Base-by-base conservation (phyloP, 2,888 invertebrate species). In the Xestobium rufovillosum region DNA sequence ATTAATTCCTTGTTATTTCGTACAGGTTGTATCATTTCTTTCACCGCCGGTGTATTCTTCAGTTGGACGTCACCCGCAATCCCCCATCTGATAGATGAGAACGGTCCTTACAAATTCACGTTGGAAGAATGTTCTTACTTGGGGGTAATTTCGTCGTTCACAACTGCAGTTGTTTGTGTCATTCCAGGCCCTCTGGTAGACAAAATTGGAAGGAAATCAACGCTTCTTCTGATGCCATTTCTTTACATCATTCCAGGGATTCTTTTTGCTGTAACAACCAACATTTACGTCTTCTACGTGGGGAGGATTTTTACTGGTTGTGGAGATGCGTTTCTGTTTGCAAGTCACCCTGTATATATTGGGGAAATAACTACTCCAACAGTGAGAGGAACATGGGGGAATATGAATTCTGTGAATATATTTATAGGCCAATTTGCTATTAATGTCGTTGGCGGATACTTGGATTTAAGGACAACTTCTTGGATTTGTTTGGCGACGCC, bases 301-400 rank as follows among this genome's bases (percentile, higher is more conserved):
- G 52, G 45, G 2, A 41, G 52, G 8, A 38, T 54, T 41, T 16
- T 48, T 19, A 53, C 53, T 14, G 59, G 59, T 2, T 36, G 53
- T 14, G 44, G 50, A 2, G 57, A 56, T 42, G 54, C 52, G 3
- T 48, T 47, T 4, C 30, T 45, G 12, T 36, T 56, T 14, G 47
- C 48, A 4, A 39, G 53, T 1, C 23, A 56, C 1, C 53, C 56
- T 1, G 47, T 52, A 26, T 59, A 56, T 43, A 50, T 56, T 14
- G 49, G 52, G 2, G 59, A 59, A 45, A 42, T 56, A 9, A 41
- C 55, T 4, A 47, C 50, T 11, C 52, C 55, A 2, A 36, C 36
- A 15, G 47, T 55, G 1, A 43, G 56, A 26, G 56, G 56, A 6
- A 44, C 38, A 11, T 44, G 53, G 28, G 54, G 52, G 2, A 43